Evolutionary conservation across 2,797 vertebrate genomes (phyloP).

Genomic region (Phaenicophaeus curvirostris): DNA sequence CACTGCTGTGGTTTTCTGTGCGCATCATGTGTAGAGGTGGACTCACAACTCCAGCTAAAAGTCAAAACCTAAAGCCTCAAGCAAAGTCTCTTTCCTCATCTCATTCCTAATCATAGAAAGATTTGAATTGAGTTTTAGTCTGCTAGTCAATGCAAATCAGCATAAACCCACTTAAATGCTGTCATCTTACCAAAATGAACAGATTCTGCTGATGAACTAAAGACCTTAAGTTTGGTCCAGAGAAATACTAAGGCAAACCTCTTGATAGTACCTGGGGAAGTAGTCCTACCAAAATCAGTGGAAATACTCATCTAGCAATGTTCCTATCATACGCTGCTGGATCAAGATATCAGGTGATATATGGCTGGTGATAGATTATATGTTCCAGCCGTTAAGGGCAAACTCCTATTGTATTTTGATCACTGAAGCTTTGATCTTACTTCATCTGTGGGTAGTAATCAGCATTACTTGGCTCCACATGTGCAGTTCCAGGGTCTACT

Average conservation of each 20-base stretch:
- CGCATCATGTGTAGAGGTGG: not conserved
- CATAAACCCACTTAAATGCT: not conserved
- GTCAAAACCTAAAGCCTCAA: not conserved
- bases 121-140: not conserved
- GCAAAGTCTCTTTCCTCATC: not conserved
- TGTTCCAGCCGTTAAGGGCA: not conserved
- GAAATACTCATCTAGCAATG: not conserved
- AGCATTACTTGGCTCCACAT: not conserved
- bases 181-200: not conserved
- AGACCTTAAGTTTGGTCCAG: not conserved
- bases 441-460: not conserved
- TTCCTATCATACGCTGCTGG: not conserved
- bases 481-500: not conserved
- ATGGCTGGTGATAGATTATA: not conserved
- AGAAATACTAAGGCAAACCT: not conserved
- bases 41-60: not conserved
- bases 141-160: not conserved
- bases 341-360: not conserved
- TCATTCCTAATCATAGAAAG: not conserved
- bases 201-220: not conserved
- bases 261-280: not conserved
- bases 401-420: not conserved
- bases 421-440: not conserved
- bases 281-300: not conserved
- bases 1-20: accelerated